Base-by-base conservation (phyloP, 2,797 vertebrate genomes). In the Chromobotia macracanthus region DNA sequence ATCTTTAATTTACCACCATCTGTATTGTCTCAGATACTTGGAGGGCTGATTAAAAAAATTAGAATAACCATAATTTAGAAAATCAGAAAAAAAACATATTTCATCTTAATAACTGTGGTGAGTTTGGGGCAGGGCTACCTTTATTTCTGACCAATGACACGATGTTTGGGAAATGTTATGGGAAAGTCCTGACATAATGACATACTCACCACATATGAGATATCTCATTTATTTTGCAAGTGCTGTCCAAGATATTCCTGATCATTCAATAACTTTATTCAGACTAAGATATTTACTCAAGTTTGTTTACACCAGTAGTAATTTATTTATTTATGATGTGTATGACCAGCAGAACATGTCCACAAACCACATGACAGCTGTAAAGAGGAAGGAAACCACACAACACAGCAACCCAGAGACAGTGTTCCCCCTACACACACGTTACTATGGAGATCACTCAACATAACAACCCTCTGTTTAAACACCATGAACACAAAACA, bases 1-100 rank as follows among this genome's bases (percentile, higher is more conserved):
- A 90, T 91, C 82, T 90, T 90, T 91, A 85, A 92, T 92, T 90
- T 86, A 90, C 85, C 84, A 77, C 85, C 88, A 89, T 88, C 86
- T 91, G 90, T 88, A 84, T 84, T 81, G 77, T 68, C 76, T 51
- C 55, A 23, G 31, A 48, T 35, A 56, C 35, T 60, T 38, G 38
- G 5, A 58, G 70, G 23, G 31, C 56, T 44, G 51, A 61, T 16
- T 28, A 35, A 58, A 72, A 60, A 19, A 3, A 72, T 60, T 19
- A 60, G n/a, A n/a, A n/a, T n/a, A n/a, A n/a, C n/a, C n/a, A n/a
- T n/a, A n/a, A n/a, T n/a, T n/a, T n/a, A n/a, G n/a, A n/a, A n/a
- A n/a, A n/a, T n/a, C n/a, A n/a, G n/a, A n/a, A n/a, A n/a, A n/a
- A n/a, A 60, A 0, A 3, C 1, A 2, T 63, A 18, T 35, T 35